These are phyloP conservation scores for Drosophila rhopaloa DNA, from an alignment of 1,140 invertebrate genomes.

Conservation along the genomic window DNA sequence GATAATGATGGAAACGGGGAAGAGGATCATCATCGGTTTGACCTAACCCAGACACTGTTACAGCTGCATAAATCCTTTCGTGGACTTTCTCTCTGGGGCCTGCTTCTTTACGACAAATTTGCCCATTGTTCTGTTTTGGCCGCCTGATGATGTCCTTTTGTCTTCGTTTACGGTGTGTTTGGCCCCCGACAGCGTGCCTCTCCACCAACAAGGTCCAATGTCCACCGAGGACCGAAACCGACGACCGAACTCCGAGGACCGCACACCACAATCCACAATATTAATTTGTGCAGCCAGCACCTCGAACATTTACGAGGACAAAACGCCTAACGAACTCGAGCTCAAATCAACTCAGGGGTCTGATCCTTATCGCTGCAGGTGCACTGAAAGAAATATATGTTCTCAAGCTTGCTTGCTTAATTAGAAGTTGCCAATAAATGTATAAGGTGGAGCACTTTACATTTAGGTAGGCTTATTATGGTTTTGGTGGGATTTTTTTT, in stretches of 20 bases:
- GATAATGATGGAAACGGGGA: conserved; percentile 6
- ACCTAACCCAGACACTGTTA: conserved; percentile 56
- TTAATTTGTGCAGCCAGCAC: conserved; percentile 79
- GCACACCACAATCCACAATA: conserved; percentile 75
- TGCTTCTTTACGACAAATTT: conserved; percentile 76
- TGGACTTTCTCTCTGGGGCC: conserved; percentile 66
- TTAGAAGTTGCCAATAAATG: too few species aligned
- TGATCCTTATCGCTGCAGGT: conserved; percentile 54
- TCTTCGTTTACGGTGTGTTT: conserved; percentile 55
- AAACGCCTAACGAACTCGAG: conserved; percentile 67
- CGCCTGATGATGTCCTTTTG: conserved; percentile 76
- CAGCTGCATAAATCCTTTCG: conserved; percentile 68
- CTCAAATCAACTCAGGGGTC: conserved; percentile 36
- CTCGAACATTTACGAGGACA: conserved; percentile 64
- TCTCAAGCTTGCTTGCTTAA: too few species aligned
- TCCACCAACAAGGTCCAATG: conserved; percentile 13
- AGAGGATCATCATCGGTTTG: conserved; percentile 29
- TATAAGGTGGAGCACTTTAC: too few species aligned
- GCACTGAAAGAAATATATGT: conserved; percentile 12
- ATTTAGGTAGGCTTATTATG: too few species aligned
- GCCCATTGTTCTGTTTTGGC: conserved; percentile 66
- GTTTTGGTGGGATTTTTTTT: too few species aligned
- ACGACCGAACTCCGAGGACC: conserved; percentile 39
- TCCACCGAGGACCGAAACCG: conserved; percentile 10
- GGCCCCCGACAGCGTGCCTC: conserved; percentile 56